phyloP scores from a whole-genome alignment of 2,888 invertebrate species.

The Escarpia spicata region DNA sequence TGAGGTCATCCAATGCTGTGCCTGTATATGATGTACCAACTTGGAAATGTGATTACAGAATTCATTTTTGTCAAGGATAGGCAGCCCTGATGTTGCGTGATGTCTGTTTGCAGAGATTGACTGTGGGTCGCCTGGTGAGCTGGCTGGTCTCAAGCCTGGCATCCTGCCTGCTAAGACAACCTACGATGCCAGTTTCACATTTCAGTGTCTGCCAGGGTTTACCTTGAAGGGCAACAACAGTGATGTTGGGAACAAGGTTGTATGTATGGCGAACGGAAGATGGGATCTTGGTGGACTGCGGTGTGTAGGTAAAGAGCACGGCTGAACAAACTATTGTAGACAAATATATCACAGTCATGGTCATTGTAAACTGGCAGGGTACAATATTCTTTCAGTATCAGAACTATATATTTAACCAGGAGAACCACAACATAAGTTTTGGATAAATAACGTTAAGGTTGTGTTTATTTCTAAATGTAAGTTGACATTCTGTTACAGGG shows the following conservation, averaged over 20 bases:
- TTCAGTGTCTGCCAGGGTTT: not conserved
- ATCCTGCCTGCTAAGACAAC: conserved; percentile 6
- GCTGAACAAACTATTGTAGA: not conserved
- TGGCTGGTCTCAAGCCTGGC: not conserved
- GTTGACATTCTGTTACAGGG: conserved; percentile 17
- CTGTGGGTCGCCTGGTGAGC: not conserved
- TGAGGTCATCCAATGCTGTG: too few species aligned
- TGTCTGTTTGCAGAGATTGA: not conserved
- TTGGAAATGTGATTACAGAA: too few species aligned
- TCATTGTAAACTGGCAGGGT: too few species aligned
- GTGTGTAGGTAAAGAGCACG: not conserved
- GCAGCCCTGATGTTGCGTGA: too few species aligned
- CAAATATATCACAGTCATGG: too few species aligned
- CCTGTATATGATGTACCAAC: too few species aligned
- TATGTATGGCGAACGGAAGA: not conserved
- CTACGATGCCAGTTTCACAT: not conserved
- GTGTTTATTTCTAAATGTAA: too few species aligned
- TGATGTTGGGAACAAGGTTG: not conserved
- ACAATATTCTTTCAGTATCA: too few species aligned
- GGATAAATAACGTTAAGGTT: too few species aligned
- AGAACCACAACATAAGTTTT: too few species aligned
- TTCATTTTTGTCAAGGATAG: too few species aligned
- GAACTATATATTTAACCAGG: too few species aligned
- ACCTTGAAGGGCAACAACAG: not conserved
- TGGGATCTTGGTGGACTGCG: conserved; percentile 7